These are phyloP conservation scores for Phanerotoma sp. DNA, from an alignment of 2,888 invertebrate genomes.

Conservation along the genomic window DNA sequence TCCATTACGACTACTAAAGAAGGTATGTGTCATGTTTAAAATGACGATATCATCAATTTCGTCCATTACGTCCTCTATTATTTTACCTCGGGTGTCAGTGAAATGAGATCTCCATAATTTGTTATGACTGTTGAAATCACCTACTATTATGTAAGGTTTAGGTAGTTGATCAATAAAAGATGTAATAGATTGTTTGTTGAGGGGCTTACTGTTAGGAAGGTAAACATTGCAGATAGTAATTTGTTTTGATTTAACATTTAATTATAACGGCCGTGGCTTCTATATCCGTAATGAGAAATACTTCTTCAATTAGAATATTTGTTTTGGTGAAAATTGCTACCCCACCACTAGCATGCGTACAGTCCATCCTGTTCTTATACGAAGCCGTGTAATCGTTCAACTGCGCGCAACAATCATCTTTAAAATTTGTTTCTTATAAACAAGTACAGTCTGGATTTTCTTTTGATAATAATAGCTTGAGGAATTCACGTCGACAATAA, in stretches of 20 bases:
- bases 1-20: conserved; percentile 28
- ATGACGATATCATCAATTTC: conserved; percentile 17
- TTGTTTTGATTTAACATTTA: background rate
- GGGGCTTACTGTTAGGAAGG: conserved; percentile 4
- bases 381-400: background rate
- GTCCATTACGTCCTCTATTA: conserved; percentile 25
- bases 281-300: background rate
- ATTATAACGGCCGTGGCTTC: conserved; percentile 22
- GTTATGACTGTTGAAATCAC: conserved; percentile 35
- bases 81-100: conserved; percentile 30
- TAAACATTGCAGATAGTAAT: conserved; percentile 26
- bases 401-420: background rate
- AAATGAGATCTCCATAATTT: conserved; percentile 24
- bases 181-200: conserved; percentile 8
- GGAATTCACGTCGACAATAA: conserved; percentile 29
- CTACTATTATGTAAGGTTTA: conserved; percentile 31
- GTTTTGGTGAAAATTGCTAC: background rate
- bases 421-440: no score
- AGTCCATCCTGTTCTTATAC: background rate
- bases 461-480: conserved; percentile 1
- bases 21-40: conserved; percentile 27
- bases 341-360: background rate
- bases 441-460: background rate
- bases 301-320: background rate
- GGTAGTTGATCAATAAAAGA: conserved; percentile 31